A percentile compares a stretch with the other conserved stretches of the same genome.
phyloP scores from a whole-genome alignment of 2,888 invertebrate species.

The Ceriagrion tenellum region DNA sequence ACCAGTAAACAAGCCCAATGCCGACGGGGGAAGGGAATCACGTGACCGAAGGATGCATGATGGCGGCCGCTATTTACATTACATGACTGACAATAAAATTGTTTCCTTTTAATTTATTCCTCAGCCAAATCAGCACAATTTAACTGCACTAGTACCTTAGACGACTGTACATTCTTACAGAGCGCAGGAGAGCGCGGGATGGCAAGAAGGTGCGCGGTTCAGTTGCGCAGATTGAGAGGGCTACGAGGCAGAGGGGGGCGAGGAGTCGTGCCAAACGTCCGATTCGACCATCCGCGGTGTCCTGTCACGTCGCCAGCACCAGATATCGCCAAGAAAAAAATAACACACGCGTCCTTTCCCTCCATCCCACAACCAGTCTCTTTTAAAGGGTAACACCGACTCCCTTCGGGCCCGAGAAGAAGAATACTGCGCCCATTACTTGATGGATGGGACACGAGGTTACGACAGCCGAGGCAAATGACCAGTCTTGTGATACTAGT shows the following conservation, averaged over 20 bases:
- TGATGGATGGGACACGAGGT: no score
- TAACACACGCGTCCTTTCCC: background rate
- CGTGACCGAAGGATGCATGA: no score
- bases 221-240: background rate
- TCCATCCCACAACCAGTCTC: background rate
- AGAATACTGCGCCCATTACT: no score
- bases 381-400: conserved; percentile 44
- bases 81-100: no score
- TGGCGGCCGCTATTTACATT: no score
- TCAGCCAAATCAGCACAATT: no score
- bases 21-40: no score
- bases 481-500: background rate
- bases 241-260: background rate
- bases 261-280: conserved; percentile 30
- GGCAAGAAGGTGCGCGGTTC: background rate
- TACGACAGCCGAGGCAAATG: background rate
- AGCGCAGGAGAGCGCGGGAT: no score
- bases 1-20: no score
- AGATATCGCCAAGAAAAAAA: conserved; percentile 13
- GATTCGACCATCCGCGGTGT: conserved; percentile 17
- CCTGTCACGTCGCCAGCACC: background rate
- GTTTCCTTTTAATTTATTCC: no score
- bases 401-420: background rate
- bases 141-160: no score
- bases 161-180: no score